Base-by-base conservation (phyloP, 2,797 vertebrate genomes). In the Scomberomorus guttatus region DNA sequence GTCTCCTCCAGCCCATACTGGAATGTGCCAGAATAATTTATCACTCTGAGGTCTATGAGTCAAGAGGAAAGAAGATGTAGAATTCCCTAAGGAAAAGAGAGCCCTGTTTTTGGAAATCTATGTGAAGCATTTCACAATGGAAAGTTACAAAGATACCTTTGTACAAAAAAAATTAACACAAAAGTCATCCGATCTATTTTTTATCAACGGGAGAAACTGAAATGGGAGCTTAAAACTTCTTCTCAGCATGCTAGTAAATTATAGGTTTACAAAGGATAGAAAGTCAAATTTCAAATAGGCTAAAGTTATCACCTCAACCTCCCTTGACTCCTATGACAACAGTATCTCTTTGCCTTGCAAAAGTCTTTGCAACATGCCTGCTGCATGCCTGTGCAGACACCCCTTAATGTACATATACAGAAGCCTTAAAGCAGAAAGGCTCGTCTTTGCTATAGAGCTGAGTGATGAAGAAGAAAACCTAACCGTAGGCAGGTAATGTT, bases 301-400 rank as follows among this genome's bases (percentile, higher is more conserved):
- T 3, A 20, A 60, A 79, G 50, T 55, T 63, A 68, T 81, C 87
- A 77, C 90, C 81, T 85, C 76, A 65, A 58, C 80, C 65, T 83
- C 88, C 83, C 72, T 90, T 81, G 81, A 83, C 75, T 91, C 85
- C 85, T 59, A 11, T 54, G 32, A 89, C 77, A 82, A 73, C 67
- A 69, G 64, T 81, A 48, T 85, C 60, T 68, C 54, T 82, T 75
- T 75, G 51, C 48, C 39, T 46, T 42, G 18, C 24, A 73, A 61
- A 65, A 22, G 34, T 85, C 64, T 81, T 34, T 78, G 69, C 68
- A 79, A 75, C 79, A 75, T 68, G 81, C 69, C 79, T 60, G 65
- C 63, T 77, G 73, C 93, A 84, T 89, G 93, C 86, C 92, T 86
- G 79, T 89, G 70, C 94, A 93, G 82, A 91, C 55, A 73, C 76